These are phyloP conservation scores for Hypotaenidia okinawae DNA, from an alignment of 2,797 vertebrate species.

Conservation along the genomic window DNA sequence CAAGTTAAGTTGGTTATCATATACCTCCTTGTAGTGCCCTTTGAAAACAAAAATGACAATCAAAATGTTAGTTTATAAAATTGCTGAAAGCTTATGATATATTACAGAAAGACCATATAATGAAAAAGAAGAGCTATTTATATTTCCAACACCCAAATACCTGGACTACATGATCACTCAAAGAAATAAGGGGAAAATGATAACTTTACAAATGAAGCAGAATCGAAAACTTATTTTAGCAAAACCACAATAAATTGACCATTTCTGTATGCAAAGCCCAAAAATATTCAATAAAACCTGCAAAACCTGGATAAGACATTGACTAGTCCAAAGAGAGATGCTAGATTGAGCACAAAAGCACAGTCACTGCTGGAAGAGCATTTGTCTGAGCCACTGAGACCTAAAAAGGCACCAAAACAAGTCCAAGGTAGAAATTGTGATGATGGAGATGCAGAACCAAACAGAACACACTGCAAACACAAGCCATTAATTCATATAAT, in stretches of 20 bases:
- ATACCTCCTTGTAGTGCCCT: conserved; percentile 76
- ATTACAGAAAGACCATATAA: neutral
- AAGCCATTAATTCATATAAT: neutral
- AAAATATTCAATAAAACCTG: neutral
- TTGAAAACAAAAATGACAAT: conserved; percentile 55
- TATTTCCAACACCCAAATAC: neutral
- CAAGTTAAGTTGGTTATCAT: conserved; percentile 77
- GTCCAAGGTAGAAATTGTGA: neutral
- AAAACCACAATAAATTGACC: neutral
- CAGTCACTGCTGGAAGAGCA: neutral
- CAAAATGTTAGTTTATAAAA: neutral
- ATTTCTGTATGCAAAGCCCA: neutral
- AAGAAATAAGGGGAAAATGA: neutral
- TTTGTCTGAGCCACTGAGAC: neutral
- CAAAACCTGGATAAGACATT: neutral
- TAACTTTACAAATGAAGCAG: neutral
- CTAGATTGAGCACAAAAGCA: neutral
- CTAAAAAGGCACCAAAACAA: neutral
- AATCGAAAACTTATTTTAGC: neutral
- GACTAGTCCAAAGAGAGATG: neutral
- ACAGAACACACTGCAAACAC: neutral
- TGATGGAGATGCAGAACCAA: neutral
- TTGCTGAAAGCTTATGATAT: neutral
- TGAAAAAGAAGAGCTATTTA: neutral
- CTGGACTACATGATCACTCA: neutral